Evolutionary conservation across 2,113 vertebrate species (phyloP), one percentile per base, ranked within the genome.

Genomic region (Aldabrachelys gigantea): DNA sequence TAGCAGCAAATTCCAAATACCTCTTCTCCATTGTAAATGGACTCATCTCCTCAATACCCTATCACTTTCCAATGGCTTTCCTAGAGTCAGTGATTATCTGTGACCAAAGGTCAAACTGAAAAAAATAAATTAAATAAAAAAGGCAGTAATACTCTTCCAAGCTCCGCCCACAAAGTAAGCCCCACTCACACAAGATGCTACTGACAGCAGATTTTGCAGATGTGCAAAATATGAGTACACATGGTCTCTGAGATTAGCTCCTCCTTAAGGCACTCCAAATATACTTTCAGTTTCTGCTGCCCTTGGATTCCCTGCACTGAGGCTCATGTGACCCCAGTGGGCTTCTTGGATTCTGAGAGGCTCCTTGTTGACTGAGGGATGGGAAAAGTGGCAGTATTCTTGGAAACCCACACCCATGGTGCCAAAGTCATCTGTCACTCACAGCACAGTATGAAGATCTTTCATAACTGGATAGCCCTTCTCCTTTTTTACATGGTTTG

Each of bases 21-120:
- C 65, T 69, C 35, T n/a, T 21, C 62, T 69, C 8, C 8, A 11
- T 8, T 47, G 92, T 80, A 27, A 93, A 81, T 1, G 47, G 56
- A 1, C 0, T 0, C 16, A 72, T 29, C 27, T 83, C 59, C 38
- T 57, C 56, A 27, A 16, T 8, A 21, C 24, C 27, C 91, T n/a
- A 52, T 3, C 25, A 50, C 81, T 57, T 80, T 59, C 52, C 52
- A 16, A n/a, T 75, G 49, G 10, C 5, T 78, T 29, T 88, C 24
- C 75, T 82, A 16, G 4, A 89, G 21, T 49, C 13, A 91, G 8
- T 44, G 6, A 82, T 22, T 24, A 65, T 2, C 31, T 80, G 53
- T 49, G 76, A 31, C 7, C 41, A 50, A 56, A 76, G 9, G 19
- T 14, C 52, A 94, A 78, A 27, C 3, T 31, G 11, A 52, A 65